Evolutionary conservation across 2,888 invertebrate species (phyloP), one percentile per base, ranked within the genome.

Genomic region (Acanthococcus lagerstroemiae): DNA sequence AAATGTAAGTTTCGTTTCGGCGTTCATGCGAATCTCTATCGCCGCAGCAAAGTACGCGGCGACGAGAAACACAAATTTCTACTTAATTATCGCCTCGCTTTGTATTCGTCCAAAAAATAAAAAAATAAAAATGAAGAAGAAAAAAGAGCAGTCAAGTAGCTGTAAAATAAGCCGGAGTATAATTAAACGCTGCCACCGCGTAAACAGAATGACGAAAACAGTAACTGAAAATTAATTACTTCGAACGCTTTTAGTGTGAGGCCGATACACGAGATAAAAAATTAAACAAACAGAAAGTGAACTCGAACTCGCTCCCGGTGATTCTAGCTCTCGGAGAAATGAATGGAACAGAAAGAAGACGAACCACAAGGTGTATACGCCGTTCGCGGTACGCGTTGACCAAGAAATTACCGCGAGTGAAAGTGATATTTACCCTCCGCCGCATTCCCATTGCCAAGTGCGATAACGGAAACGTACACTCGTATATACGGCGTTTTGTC

Each of bases 391-490:
- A 50, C 50, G 37, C 61, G 61, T 61, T 61, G 61, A 61, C 61
- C 61, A 61, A 61, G 61, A 61, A 61, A 61, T 61, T 61, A 61
- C 27, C 52, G 21, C n/a, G 45, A 61, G 61, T 61, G 61, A 61
- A 61, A 61, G 61, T 61, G 61, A 61, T 61, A 55, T 55, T 55
- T 17, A 15, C 50, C 30, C 27, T 52, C 50, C 61, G 50, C 30
- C 37, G 37, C 50, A 27, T 52, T 26, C 50, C 30, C 52, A 37
- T 45, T 12, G 22, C 24, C 15, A 19, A 19, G n/a, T 48, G 48
- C n/a, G 21, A 60, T 50, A 50, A 60, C 60, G 60, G 50, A 50
- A 50, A 60, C 52, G 30, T 22, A 24, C 9, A 19, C 22, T 1
- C 52, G 52, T 61, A 61, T 61, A 30, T 24, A 37, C 61, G 61